Conservation (phyloP, 2,113 vertebrate species). For the Turnix velox region DNA sequence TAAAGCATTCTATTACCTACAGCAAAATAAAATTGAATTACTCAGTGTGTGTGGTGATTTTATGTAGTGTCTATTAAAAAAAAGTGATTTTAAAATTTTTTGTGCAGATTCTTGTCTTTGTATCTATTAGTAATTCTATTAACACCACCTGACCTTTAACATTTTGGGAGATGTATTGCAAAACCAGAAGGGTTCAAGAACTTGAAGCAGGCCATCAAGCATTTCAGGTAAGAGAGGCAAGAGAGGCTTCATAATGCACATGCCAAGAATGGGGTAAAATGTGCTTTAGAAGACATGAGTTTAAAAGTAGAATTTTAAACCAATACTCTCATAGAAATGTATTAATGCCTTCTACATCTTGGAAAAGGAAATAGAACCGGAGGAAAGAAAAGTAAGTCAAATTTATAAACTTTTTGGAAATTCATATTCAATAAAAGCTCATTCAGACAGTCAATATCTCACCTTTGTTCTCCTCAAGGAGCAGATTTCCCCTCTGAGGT, state of each 20-base stretch:
- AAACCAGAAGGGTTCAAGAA: neutral
- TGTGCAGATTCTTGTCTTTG: neutral
- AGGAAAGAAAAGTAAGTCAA: neutral
- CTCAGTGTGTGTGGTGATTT: neutral
- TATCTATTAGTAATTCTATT: neutral
- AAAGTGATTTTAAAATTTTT: neutral
- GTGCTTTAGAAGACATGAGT: neutral
- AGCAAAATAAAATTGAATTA: neutral
- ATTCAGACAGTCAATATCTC: neutral
- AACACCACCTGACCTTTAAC: neutral
- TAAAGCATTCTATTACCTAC: neutral
- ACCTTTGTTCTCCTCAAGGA: neutral
- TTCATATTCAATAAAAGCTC: neutral
- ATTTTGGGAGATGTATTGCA: neutral
- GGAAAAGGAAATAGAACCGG: neutral
- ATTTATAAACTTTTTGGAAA: neutral
- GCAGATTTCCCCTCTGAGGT: neutral
- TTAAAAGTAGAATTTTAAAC: neutral
- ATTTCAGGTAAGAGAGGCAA: fast-evolving
- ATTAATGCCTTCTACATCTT: neutral
- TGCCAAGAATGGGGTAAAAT: neutral
- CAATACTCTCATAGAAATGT: neutral
- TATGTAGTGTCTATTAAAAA: neutral
- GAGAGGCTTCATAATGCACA: neutral
- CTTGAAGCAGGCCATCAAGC: neutral